Percentiles rank a stretch among this genome's conserved stretches.
Conservation (phyloP, 2,888 invertebrate species). For the Parnassius glacialis region DNA sequence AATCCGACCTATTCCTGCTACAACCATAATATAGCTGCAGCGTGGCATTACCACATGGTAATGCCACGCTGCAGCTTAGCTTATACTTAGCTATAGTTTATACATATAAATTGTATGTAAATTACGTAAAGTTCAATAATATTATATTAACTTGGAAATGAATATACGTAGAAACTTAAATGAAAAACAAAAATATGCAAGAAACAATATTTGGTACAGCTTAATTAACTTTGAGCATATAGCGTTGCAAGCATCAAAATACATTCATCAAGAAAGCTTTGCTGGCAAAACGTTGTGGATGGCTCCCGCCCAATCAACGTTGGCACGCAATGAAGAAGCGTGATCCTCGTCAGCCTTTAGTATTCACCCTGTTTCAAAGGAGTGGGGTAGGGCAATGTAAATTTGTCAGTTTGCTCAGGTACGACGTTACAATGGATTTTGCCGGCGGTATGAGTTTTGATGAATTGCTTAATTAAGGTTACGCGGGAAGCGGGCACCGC, state of each 20-base stretch:
- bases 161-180: no score
- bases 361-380: constrained; percentile 1
- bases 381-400: constrained; percentile 15
- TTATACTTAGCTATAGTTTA: no score
- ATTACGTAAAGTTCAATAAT: no score
- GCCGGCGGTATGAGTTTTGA: constrained; percentile 28
- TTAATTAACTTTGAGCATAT: constrained; percentile 30
- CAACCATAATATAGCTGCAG: no score
- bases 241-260: constrained; percentile 22
- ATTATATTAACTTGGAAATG: no score
- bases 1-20: no score
- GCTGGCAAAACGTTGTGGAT: constrained; percentile 18
- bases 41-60: no score
- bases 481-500: constrained; percentile 16
- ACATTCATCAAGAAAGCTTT: constrained; percentile 25
- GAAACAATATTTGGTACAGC: constrained; percentile 14
- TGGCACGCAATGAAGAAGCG: constrained; percentile 14
- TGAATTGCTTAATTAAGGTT: constrained; percentile 31
- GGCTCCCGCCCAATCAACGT: constrained; percentile 9
- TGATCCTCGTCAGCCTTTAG: constrained; percentile 8
- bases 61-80: no score
- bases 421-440: constrained; percentile 31
- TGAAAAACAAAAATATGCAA: neutral
- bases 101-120: no score
- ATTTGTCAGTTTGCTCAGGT: constrained; percentile 21